Evolutionary conservation across 2,888 invertebrate species (phyloP).

Genomic region (Phania funesta): DNA sequence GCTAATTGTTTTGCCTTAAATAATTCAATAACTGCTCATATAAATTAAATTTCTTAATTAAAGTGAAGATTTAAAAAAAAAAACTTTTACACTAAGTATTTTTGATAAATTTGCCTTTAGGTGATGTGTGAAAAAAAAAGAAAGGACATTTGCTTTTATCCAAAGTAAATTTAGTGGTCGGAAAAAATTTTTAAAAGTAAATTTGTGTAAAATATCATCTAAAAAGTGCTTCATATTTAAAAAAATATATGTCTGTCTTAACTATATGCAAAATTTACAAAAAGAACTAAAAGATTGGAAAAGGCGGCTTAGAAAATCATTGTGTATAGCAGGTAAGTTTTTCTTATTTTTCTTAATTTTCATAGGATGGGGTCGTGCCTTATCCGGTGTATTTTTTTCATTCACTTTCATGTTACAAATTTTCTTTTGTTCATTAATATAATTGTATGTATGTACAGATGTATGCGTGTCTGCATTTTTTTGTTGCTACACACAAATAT

Average conservation of each 20-base stretch:
- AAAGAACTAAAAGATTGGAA: constrained; percentile 57
- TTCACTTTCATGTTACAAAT: constrained; percentile 45
- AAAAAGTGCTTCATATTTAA: neutral
- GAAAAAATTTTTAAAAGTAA: constrained; percentile 4
- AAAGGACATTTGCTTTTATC: constrained; percentile 39
- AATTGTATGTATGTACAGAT: neutral
- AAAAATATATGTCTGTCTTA: neutral
- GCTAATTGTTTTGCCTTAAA: no score
- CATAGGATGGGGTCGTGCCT: constrained; percentile 62
- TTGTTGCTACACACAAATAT: neutral
- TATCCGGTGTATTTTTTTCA: constrained; percentile 55
- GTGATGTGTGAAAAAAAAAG: constrained; percentile 23
- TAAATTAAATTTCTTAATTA: neutral
- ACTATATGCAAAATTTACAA: constrained; percentile 61
- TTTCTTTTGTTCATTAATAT: constrained; percentile 34
- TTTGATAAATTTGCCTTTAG: constrained; percentile 31
- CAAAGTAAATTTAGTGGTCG: constrained; percentile 11
- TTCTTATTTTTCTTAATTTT: constrained; percentile 8
- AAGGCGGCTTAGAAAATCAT: constrained; percentile 57
- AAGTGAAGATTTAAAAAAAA: no score
- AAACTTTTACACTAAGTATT: no score
- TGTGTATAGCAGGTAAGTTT: constrained; percentile 59
- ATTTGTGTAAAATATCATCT: neutral
- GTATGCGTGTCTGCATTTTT: neutral
- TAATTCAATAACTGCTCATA: no score